Conservation (phyloP, 2,888 invertebrate genomes). For the Agrypnus murinus region DNA sequence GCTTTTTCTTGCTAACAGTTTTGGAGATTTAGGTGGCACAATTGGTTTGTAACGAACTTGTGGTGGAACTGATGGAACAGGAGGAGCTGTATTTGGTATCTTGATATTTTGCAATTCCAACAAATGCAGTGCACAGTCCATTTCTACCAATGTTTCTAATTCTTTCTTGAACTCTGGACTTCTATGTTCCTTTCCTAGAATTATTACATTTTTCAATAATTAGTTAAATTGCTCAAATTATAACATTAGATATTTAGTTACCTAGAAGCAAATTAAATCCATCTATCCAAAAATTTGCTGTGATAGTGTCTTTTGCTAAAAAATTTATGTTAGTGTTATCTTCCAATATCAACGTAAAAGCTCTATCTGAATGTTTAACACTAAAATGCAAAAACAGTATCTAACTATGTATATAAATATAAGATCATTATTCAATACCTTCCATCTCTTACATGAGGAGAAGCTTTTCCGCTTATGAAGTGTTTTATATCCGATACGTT, state of each 20-base stretch:
- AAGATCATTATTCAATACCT: no score
- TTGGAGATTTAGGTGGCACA: slow-evolving; percentile 59
- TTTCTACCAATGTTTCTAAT: slow-evolving; percentile 63
- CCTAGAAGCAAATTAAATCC: slow-evolving; percentile 65
- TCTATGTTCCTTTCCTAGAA: slow-evolving; percentile 56
- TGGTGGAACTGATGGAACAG: slow-evolving; percentile 60
- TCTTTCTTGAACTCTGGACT: slow-evolving; percentile 65
- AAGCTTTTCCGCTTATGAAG: slow-evolving; percentile 65
- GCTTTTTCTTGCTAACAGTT: slow-evolving; percentile 18
- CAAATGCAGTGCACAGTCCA: slow-evolving; percentile 66
- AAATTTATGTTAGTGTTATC: slow-evolving; percentile 63
- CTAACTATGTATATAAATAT: no score
- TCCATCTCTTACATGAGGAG: slow-evolving; percentile 64
- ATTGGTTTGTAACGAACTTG: slow-evolving; percentile 57
- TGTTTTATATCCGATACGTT: slow-evolving; percentile 63
- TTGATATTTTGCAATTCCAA: slow-evolving; percentile 66
- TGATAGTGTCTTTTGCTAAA: slow-evolving; percentile 63
- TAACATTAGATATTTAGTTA: no score
- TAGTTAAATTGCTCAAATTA: no score
- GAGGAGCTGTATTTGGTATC: slow-evolving; percentile 65
- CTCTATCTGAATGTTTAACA: slow-evolving; percentile 59
- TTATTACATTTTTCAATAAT: no score
- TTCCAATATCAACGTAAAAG: slow-evolving; percentile 65
- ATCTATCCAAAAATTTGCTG: slow-evolving; percentile 66
- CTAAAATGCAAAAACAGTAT: slow-evolving; percentile 48